These are phyloP conservation scores for Chymomyza costata DNA, from an alignment of 1,140 invertebrate genomes.

Conservation along the genomic window DNA sequence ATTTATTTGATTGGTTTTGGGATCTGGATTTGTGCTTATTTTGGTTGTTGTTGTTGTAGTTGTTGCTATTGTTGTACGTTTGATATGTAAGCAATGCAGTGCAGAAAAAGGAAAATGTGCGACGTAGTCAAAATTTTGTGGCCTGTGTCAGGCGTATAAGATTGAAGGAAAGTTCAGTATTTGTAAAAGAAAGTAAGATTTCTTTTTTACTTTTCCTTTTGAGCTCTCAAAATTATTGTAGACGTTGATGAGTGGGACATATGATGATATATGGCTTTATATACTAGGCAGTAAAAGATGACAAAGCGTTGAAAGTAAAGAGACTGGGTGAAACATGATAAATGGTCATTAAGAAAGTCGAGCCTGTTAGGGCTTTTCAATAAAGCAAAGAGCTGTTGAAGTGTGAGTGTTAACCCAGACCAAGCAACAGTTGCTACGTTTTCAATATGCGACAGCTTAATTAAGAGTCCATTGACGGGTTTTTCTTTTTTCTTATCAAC, in stretches of 20 bases:
- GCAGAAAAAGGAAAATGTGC: slow-evolving; percentile 60
- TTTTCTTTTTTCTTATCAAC: not conserved
- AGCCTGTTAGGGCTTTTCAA: slow-evolving; percentile 6
- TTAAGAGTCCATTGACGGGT: slow-evolving; percentile 29
- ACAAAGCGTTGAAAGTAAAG: too few species aligned
- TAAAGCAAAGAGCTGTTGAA: not conserved
- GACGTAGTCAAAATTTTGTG: slow-evolving; percentile 5
- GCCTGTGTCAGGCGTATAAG: slow-evolving; percentile 37
- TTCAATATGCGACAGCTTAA: too few species aligned
- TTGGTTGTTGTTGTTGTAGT: too few species aligned
- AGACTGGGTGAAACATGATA: slow-evolving; percentile 22
- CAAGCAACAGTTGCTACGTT: too few species aligned
- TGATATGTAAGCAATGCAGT: slow-evolving; percentile 28
- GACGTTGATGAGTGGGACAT: slow-evolving; percentile 10
- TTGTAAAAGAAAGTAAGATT: too few species aligned
- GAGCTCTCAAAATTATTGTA: slow-evolving; percentile 3
- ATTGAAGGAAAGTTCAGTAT: too few species aligned
- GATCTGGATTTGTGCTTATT: slow-evolving; percentile 28
- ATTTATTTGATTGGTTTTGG: slow-evolving; percentile 68
- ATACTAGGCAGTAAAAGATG: too few species aligned
- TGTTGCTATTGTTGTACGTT: slow-evolving; percentile 23
- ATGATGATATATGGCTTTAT: slow-evolving; percentile 2
- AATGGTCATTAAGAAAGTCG: slow-evolving; percentile 7
- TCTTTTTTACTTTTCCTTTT: slow-evolving; percentile 18
- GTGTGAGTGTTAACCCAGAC: slow-evolving; percentile 5